phyloP scores from a whole-genome alignment of 2,113 vertebrate genomes.

The Hoplias malabaricus region DNA sequence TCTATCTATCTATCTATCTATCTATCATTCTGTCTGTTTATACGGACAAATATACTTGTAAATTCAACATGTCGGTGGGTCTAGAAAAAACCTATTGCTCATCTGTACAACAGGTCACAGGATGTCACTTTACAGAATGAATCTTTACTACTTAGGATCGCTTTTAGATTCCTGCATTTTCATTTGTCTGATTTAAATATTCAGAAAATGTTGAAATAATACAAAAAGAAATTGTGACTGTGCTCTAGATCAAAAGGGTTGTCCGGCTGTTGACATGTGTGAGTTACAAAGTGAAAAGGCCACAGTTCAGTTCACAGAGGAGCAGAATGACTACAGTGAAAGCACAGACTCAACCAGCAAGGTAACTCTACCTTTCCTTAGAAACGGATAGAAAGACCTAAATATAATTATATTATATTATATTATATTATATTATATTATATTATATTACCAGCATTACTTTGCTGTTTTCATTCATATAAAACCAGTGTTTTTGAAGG shows the following conservation, averaged over 20 bases:
- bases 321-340: slow-evolving; percentile 30
- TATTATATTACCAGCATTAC: no score
- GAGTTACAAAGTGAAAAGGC: neutral
- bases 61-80: no score
- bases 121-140: no score
- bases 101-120: no score
- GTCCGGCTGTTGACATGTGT: slow-evolving; percentile 2
- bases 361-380: slow-evolving; percentile 48
- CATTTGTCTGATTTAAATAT: neutral
- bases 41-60: no score
- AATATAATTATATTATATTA: neutral
- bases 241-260: neutral
- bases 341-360: slow-evolving; percentile 44
- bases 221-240: neutral
- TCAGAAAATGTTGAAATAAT: neutral
- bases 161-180: neutral
- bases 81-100: no score
- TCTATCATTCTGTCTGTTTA: no score
- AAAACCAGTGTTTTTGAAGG: no score
- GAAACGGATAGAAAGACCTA: neutral
- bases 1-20: no score
- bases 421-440: neutral
- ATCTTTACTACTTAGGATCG: no score
- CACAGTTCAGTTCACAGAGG: neutral
- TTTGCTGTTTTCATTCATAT: no score